Conservation (phyloP, 1,140 invertebrate genomes). For the Zeugodacus cucurbitae region DNA sequence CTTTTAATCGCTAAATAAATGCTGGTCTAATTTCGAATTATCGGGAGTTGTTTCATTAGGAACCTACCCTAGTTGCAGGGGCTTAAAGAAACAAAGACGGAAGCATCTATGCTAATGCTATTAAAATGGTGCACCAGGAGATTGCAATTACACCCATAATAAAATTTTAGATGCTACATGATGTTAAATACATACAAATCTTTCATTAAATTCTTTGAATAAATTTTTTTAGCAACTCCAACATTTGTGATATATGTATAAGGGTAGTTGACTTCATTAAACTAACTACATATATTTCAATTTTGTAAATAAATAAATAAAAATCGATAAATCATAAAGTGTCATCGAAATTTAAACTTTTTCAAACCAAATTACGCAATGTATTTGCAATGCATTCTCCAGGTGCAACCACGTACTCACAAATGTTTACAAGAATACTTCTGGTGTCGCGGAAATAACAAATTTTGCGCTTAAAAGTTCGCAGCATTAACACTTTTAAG, state of each 20-base stretch:
- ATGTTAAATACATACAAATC: not conserved
- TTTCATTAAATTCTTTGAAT: not conserved
- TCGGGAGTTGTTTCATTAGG: not conserved
- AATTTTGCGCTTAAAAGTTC: not conserved
- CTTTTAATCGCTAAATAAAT: conserved; percentile 7
- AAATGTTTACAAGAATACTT: not conserved
- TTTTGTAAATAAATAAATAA: not conserved
- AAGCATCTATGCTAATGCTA: not conserved
- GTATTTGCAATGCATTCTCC: not conserved
- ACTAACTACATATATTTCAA: not conserved
- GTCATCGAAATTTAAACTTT: not conserved
- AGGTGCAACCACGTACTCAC: not conserved
- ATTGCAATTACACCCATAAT: not conserved
- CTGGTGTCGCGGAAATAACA: not conserved
- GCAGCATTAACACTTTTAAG: not conserved
- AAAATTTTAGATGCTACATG: too few relatives aligned
- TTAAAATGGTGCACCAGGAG: not conserved
- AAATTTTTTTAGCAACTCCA: not conserved
- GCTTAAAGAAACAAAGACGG: too few relatives aligned
- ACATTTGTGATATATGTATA: not conserved
- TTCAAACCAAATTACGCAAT: not conserved
- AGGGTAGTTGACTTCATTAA: not conserved
- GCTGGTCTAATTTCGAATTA: conserved; percentile 20
- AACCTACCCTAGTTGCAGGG: not conserved
- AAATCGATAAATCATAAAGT: too few relatives aligned